Evolutionary conservation across 2,113 vertebrate species (phyloP).

Genomic region (Regulus satrapa): DNA sequence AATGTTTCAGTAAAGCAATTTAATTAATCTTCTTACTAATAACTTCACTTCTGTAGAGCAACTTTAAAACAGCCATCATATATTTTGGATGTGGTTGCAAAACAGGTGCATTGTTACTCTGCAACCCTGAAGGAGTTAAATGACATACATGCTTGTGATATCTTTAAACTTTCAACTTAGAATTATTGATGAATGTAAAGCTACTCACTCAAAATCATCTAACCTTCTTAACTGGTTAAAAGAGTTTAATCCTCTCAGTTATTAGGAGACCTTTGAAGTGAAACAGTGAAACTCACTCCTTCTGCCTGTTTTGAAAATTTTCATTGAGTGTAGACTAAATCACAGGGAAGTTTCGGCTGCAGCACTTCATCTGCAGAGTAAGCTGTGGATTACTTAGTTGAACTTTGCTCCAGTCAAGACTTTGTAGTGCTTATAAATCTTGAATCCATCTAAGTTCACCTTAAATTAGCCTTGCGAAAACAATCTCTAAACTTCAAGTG

Average conservation of each 20-base stretch:
- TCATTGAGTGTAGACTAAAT: constrained; percentile 69
- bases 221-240: constrained; percentile 85
- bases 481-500: constrained; percentile 67
- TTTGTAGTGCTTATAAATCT: constrained; percentile 80
- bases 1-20: background rate
- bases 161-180: constrained; percentile 52
- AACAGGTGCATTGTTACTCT: background rate
- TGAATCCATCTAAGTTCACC: constrained; percentile 77
- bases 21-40: constrained; percentile 15
- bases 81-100: background rate
- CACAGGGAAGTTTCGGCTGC: constrained; percentile 52
- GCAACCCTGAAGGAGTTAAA: constrained; percentile 44
- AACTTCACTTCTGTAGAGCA: background rate
- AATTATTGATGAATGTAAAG: constrained; percentile 70
- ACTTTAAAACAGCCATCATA: background rate
- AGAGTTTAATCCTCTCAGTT: constrained; percentile 83
- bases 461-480: constrained; percentile 75
- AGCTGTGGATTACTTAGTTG: constrained; percentile 74
- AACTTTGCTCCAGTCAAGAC: constrained; percentile 77
- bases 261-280: constrained; percentile 91
- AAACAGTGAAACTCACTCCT: constrained; percentile 77
- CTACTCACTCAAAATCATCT: constrained; percentile 66
- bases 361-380: constrained; percentile 58
- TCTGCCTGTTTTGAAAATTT: constrained; percentile 82
- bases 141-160: background rate